Evolutionary conservation across 2,888 invertebrate species (phyloP), one percentile per base, ranked within the genome.

Genomic region (Nomada fucata): DNA sequence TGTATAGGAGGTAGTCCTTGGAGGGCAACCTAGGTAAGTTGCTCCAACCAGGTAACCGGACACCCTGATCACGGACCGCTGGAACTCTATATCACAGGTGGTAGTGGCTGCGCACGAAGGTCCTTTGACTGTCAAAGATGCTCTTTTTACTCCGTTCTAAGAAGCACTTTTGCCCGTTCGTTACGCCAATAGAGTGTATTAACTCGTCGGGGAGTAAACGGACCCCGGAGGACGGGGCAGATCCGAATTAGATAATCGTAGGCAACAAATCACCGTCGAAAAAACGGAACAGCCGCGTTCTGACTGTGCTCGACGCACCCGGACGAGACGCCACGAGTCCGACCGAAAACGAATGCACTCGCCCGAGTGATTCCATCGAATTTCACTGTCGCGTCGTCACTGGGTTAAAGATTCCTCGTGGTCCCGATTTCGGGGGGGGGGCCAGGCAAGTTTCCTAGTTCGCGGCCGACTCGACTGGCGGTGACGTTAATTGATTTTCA

Each of bases 31-130:
- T 89, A 86, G 86, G 75, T 83, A 83, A 85, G 84, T 83, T 81
- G 81, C 83, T 86, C 82, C 73, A 82, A 87, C 83, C 86, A 79
- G 86, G 92, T 91, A 92, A 92, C 86, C 90, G 82, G 92, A 92
- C 89, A 92, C 91, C 87, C 90, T 76, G 89, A 91, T 92, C 92
- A 90, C 87, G 89, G 86, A 88, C 90, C 89, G 86, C 68, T 91
- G 92, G 91, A 93, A 93, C 91, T 91, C 91, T 92, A 93, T 93
- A 93, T 92, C 92, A 91, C 93, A 93, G 93, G 92, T 92, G 92
- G 90, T 86, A 87, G 82, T 82, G 82, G 76, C 86, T 83, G 72
- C 83, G 89, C 77, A 87, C 82, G 82, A 86, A 84, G 87, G 84
- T 88, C 87, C 90, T 75, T 81, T 78, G 78, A 86, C 88, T 85